phyloP scores from a whole-genome alignment of 2,113 vertebrate species.

The Chionomys nivalis region DNA sequence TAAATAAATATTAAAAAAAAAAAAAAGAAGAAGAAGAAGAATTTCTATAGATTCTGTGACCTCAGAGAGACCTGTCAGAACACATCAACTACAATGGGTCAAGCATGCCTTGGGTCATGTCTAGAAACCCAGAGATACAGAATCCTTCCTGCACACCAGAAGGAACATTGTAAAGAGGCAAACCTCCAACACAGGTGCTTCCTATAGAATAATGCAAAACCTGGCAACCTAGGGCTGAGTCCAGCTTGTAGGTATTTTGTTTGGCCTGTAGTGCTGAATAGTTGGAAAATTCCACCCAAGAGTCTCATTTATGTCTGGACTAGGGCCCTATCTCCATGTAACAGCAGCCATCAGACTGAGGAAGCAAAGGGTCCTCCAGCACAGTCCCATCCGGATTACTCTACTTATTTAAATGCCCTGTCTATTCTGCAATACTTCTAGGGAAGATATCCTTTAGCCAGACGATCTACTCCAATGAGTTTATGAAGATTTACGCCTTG shows the following conservation, averaged over 20 bases:
- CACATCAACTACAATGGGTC: conserved; percentile 21
- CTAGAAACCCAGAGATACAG: not conserved
- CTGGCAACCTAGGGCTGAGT: not conserved
- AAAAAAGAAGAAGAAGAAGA: too few relatives aligned
- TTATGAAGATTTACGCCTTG: not conserved
- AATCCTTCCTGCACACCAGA: not conserved
- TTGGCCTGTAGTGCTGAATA: not conserved
- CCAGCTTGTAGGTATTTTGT: conserved; percentile 41
- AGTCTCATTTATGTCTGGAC: conserved; percentile 17
- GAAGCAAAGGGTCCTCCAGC: not conserved
- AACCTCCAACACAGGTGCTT: conserved; percentile 14
- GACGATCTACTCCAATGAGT: not conserved
- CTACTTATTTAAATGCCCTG: not conserved
- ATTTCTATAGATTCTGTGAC: not conserved
- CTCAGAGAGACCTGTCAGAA: not conserved
- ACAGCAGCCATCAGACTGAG: not conserved
- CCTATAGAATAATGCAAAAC: not conserved
- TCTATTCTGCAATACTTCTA: not conserved
- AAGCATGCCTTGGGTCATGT: not conserved
- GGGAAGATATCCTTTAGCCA: not conserved
- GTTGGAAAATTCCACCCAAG: conserved; percentile 2
- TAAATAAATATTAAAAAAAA: too few relatives aligned
- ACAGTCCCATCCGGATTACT: not conserved
- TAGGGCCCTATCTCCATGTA: not conserved
- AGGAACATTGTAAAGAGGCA: conserved; percentile 38